These are phyloP conservation scores for Phyllopteryx taeniolatus DNA, from an alignment of 2,113 vertebrate genomes.

Conservation along the genomic window DNA sequence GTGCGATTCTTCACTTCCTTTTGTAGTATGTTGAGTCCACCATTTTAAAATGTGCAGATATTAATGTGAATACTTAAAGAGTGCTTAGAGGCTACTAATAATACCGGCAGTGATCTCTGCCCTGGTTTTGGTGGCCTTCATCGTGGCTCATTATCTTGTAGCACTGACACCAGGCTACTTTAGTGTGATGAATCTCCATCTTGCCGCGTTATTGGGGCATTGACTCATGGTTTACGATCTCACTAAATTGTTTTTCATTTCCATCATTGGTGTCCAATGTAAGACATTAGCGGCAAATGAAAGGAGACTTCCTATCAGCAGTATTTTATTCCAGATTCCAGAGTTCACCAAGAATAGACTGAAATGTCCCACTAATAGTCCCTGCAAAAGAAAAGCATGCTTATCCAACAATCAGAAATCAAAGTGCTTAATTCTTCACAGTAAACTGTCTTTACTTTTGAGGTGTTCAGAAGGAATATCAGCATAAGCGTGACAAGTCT, in stretches of 20 bases:
- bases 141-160: constrained; percentile 23
- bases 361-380: neutral
- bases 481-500: too few species aligned
- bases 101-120: constrained; percentile 1
- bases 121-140: constrained; percentile 6
- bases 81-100: neutral
- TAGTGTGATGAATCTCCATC: constrained; percentile 7
- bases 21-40: constrained; percentile 5
- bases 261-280: neutral
- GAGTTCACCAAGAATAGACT: too few species aligned
- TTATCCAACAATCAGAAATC: too few species aligned
- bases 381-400: neutral
- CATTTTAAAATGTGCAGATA: constrained; percentile 18
- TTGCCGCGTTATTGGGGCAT: neutral
- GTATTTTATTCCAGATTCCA: too few species aligned
- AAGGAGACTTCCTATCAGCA: neutral
- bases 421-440: too few species aligned
- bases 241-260: constrained; percentile 6
- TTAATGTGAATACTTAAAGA: constrained; percentile 24
- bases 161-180: neutral
- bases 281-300: neutral
- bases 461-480: too few species aligned
- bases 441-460: too few species aligned
- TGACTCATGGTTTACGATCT: neutral
- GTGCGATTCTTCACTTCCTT: constrained; percentile 18